Evolutionary conservation across 2,797 vertebrate species (phyloP), one percentile per base, ranked within the genome.

Genomic region (Enteromius viviparus): DNA sequence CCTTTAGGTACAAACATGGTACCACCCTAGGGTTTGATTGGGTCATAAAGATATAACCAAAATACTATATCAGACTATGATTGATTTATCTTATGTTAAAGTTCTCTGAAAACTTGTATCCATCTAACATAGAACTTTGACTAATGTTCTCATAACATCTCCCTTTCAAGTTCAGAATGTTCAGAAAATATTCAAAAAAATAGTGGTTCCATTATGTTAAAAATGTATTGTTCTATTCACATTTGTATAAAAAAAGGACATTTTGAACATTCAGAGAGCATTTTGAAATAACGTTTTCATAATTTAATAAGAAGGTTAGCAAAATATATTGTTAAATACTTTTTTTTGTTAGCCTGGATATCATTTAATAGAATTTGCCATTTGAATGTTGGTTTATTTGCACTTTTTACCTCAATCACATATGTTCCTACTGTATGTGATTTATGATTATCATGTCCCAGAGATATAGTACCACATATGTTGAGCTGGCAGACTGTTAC

Each of bases 401-500:
- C 26, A 26, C 40, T 32, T 69, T 83, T 83, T 76, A 21, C 6
- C 40, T 23, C 26, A 42, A 10, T 45, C 34, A 37, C 2, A 53
- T 49, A 49, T 65, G 69, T 53, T 58, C 68, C 53, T 12, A 26
- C 12, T 1, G 9, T 19, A 29, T 21, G 21, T 29, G 53, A 76
- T 66, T 79, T 23, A 83, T 88, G 37, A 79, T 71, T 68, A 79
- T 82, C 70, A 49, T 76, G 62, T 23, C 37, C 70, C 42, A 58
- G 42, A 81, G 15, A 77, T 47, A 65, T 78, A 79, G 74, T 83
- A 40, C 65, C 76, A 76, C 81, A 81, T 45, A 60, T 66, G 84
- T 26, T 17, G 72, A 51, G 65, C 65, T 84, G 77, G 78, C 78
- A 85, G 87, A 81, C 81, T 37, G 49, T 12, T 45, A 47, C 14